Evolutionary conservation across 2,888 invertebrate genomes (phyloP).

Genomic region (Trissolcus brochymenae): DNA sequence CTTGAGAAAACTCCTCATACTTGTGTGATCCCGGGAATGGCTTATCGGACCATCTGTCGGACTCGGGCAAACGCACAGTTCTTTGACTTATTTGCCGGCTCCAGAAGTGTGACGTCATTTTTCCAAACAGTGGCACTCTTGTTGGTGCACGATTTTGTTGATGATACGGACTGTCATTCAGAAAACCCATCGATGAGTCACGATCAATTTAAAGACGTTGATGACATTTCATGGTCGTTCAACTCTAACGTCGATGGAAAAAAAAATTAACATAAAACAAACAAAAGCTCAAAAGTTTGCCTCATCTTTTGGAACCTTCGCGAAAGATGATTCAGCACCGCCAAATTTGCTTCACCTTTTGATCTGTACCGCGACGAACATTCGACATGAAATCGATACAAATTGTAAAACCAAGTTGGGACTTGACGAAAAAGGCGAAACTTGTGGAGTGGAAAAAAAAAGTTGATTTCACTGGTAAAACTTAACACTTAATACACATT

Average conservation of each 20-base stretch:
- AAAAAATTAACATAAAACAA: neutral
- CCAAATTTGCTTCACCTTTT: slow-evolving; percentile 1
- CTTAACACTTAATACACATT: slow-evolving; percentile 4
- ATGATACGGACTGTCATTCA: slow-evolving; percentile 19
- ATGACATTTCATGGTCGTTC: neutral
- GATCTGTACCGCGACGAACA: neutral
- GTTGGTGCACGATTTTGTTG: slow-evolving; percentile 31
- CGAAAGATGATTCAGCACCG: slow-evolving; percentile 20
- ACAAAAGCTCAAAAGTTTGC: neutral
- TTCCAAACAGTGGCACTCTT: slow-evolving; percentile 60
- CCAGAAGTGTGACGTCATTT: slow-evolving; percentile 70
- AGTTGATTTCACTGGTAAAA: neutral
- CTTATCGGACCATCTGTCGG: slow-evolving; percentile 38
- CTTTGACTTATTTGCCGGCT: slow-evolving; percentile 58
- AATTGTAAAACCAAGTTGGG: neutral
- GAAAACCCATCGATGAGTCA: slow-evolving; percentile 28
- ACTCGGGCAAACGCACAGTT: slow-evolving; percentile 41
- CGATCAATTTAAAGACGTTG: neutral
- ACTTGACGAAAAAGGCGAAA: neutral
- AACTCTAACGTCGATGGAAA: neutral
- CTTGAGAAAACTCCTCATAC: slow-evolving; percentile 44
- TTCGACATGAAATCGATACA: neutral
- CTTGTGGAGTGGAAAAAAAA: neutral
- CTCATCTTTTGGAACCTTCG: slow-evolving; percentile 1
- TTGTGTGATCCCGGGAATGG: slow-evolving; percentile 40